These are phyloP conservation scores for Panthera uncia DNA, from an alignment of 2,113 vertebrate genomes.

Conservation along the genomic window DNA sequence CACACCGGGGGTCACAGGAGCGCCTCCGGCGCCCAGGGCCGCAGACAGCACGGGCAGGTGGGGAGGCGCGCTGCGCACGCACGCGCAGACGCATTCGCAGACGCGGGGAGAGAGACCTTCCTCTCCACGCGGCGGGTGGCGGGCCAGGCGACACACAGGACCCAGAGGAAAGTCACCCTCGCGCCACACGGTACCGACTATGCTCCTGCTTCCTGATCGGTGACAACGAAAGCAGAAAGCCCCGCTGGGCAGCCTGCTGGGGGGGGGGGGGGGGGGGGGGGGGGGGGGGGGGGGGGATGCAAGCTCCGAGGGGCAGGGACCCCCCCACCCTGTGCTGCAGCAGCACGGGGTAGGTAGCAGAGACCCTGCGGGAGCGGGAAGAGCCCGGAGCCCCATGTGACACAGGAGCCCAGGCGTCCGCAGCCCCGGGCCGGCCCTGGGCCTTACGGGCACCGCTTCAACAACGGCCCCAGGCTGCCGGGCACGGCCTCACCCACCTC, in stretches of 20 bases:
- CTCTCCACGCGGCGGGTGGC: background rate
- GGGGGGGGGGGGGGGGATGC: too few species aligned
- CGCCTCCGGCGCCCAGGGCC: background rate
- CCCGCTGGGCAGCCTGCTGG: background rate
- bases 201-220: background rate
- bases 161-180: background rate
- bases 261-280: too few species aligned
- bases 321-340: background rate
- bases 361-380: background rate
- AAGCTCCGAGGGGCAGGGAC: background rate
- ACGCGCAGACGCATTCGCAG: too few species aligned
- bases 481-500: constrained; percentile 80
- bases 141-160: background rate
- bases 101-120: background rate
- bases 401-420: background rate
- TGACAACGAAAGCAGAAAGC: background rate
- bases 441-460: too few species aligned
- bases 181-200: background rate
- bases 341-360: accelerated
- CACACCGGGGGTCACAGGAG: background rate
- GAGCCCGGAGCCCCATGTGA: accelerated
- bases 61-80: background rate
- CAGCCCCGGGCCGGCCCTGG: too few species aligned
- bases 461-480: accelerated
- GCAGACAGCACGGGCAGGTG: background rate